Conservation (phyloP, 2,888 invertebrate genomes). For the Temnothorax unifasciatus region DNA sequence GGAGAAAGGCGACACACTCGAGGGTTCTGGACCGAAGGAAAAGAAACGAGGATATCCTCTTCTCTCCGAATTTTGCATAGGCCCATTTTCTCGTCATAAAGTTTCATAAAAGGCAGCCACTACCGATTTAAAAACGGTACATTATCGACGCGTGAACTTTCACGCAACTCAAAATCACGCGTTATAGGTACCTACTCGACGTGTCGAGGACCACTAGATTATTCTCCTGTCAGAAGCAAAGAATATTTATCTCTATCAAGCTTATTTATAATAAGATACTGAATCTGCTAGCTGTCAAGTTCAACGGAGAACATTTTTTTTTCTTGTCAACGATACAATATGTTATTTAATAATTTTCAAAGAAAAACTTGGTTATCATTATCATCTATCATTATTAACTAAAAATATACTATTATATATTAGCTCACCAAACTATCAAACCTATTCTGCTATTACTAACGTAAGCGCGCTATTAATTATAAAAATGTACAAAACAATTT, state of each 20-base stretch:
- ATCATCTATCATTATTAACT: background rate
- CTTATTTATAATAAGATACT: background rate
- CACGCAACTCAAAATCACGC: background rate
- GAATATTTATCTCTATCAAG: background rate
- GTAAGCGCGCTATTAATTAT: background rate
- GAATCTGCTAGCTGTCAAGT: background rate
- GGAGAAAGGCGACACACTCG: constrained; percentile 38
- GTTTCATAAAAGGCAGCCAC: background rate
- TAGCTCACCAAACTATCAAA: background rate
- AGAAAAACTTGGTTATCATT: background rate
- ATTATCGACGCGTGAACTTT: background rate
- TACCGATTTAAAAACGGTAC: constrained; percentile 10
- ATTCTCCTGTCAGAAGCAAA: constrained; percentile 5
- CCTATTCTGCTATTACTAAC: background rate
- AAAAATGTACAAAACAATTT: background rate
- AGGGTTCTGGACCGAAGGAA: constrained; percentile 32
- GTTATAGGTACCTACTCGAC: background rate
- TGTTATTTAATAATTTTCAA: constrained; percentile 7
- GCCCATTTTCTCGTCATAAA: constrained; percentile 6
- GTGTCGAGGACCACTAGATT: background rate
- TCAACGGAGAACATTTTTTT: background rate
- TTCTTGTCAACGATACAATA: no score
- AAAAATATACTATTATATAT: background rate
- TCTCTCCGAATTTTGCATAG: background rate
- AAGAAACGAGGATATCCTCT: constrained; percentile 16